Evolutionary conservation across 2,888 invertebrate species (phyloP).

Genomic region (Cyclophora albipunctata): DNA sequence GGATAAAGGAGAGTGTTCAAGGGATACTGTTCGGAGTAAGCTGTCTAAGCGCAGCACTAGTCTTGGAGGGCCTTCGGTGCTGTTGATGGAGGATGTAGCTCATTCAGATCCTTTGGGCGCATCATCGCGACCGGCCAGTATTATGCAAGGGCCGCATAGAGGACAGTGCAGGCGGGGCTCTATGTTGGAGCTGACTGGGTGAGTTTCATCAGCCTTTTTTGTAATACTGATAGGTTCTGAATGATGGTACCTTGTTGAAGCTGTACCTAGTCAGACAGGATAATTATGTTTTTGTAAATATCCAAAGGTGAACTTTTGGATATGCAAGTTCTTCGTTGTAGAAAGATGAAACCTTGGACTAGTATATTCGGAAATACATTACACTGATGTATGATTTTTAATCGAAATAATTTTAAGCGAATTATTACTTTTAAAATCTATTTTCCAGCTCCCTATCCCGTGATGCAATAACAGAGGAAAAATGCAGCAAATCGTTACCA

Average conservation of each 20-base stretch:
- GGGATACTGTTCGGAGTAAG: conserved; percentile 51
- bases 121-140: conserved; percentile 76
- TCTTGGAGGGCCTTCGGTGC: conserved; percentile 68
- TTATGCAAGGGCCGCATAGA: conserved; percentile 76
- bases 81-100: conserved; percentile 77
- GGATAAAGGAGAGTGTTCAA: conserved; percentile 57
- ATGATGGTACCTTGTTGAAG: neutral
- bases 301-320: no score
- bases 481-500: conserved; percentile 77
- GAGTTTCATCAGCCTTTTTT: conserved; percentile 36
- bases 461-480: conserved; percentile 84
- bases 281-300: no score
- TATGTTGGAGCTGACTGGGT: conserved; percentile 88
- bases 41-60: conserved; percentile 65
- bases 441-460: conserved; percentile 72
- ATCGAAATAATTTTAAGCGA: no score
- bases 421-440: no score
- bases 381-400: no score
- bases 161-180: conserved; percentile 85
- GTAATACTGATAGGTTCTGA: no score
- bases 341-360: no score
- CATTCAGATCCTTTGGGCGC: conserved; percentile 79
- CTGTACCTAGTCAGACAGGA: no score
- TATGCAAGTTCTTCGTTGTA: no score
- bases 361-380: no score